Percentiles rank a stretch among this genome's conserved stretches.
phyloP scores from a whole-genome alignment of 2,797 vertebrate genomes.

The Eutrigla gurnardus region DNA sequence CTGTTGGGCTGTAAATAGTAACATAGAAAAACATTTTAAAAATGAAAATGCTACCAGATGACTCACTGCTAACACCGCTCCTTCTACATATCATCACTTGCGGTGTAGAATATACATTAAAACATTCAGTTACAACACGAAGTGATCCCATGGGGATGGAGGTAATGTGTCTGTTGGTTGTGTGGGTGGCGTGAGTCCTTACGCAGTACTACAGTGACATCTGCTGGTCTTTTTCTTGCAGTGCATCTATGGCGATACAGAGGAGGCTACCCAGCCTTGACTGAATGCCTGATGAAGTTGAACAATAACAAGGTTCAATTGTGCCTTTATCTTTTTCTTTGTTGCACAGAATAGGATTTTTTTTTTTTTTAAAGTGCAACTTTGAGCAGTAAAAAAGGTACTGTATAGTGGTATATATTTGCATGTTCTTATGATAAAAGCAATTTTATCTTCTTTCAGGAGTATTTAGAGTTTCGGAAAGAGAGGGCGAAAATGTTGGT shows the following conservation, averaged over 20 bases:
- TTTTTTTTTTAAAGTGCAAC: neutral
- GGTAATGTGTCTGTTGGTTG: neutral
- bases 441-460: constrained; percentile 73
- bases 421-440: neutral
- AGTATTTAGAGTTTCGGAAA: constrained; percentile 91
- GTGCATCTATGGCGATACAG: constrained; percentile 97
- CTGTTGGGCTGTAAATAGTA: constrained; percentile 14
- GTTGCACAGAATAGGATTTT: neutral
- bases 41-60: constrained; percentile 8
- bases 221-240: constrained; percentile 75
- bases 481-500: constrained; percentile 94
- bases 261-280: constrained; percentile 94
- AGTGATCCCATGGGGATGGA: neutral
- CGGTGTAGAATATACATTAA: constrained; percentile 6
- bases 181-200: constrained; percentile 46
- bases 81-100: constrained; percentile 26
- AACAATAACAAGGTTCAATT: constrained; percentile 87
- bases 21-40: constrained; percentile 9
- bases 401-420: neutral
- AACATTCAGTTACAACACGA: neutral
- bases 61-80: constrained; percentile 21
- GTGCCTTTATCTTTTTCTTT: neutral
- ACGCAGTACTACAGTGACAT: constrained; percentile 67
- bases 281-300: constrained; percentile 91
- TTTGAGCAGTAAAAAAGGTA: neutral